Evolutionary conservation across 1,140 invertebrate species (phyloP).

Genomic region (Brachionus manjavacas): DNA sequence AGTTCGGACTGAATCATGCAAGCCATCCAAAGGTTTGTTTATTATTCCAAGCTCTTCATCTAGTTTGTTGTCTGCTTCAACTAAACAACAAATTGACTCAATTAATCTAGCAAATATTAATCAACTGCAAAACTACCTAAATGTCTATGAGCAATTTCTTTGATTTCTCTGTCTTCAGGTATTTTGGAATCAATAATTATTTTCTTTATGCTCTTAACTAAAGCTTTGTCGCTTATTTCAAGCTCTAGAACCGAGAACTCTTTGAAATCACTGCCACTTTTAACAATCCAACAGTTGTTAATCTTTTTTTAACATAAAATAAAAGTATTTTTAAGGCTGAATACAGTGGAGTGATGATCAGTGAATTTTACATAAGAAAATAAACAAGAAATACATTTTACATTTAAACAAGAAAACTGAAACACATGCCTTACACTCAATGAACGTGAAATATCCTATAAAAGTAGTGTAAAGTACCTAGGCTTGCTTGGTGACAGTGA

Average conservation of each 20-base stretch:
- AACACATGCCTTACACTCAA: too few relatives aligned
- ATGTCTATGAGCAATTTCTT: conserved; percentile 68
- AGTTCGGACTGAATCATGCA: conserved; percentile 72
- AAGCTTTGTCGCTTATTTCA: neutral
- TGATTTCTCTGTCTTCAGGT: conserved; percentile 68
- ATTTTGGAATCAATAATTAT: conserved; percentile 69
- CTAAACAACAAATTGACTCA: neutral
- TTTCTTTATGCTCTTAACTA: conserved; percentile 62
- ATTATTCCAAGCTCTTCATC: conserved; percentile 66
- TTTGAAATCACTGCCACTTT: conserved; percentile 38
- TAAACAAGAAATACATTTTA: too few relatives aligned
- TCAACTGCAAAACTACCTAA: conserved; percentile 59
- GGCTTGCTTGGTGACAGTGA: too few relatives aligned
- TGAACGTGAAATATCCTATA: too few relatives aligned
- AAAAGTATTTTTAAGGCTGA: neutral
- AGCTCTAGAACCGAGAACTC: conserved; percentile 26
- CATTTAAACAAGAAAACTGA: too few relatives aligned
- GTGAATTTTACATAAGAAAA: too few relatives aligned
- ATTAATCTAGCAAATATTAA: neutral
- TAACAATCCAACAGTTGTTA: conserved; percentile 2
- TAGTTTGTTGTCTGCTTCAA: conserved; percentile 14
- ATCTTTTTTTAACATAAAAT: too few relatives aligned
- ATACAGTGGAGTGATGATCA: too few relatives aligned
- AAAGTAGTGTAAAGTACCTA: too few relatives aligned
- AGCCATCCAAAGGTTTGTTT: conserved; percentile 73